Evolutionary conservation across 2,113 vertebrate species (phyloP), one percentile per base, ranked within the genome.

Genomic region (Vireo altiloquus): DNA sequence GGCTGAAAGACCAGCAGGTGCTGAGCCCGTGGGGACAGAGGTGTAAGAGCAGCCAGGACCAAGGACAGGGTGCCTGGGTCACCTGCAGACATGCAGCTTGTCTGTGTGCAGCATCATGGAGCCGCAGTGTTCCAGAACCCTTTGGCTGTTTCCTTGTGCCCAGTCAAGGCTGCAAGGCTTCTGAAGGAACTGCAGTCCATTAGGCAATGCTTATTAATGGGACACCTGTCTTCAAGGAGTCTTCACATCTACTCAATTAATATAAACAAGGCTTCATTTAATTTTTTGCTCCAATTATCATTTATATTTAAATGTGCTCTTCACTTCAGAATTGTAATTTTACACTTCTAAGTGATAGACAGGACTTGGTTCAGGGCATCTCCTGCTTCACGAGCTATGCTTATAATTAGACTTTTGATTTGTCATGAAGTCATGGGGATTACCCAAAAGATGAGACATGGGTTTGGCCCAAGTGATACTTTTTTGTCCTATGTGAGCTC

Each of bases 81-180:
- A 77, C 10, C 40, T 12, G 23, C 44, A 47, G 66, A 50, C 39
- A 68, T 0, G 0, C 53, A 60, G 39, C 33, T 63, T 47, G 16
- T 30, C 78, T 33, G n/a, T 4, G 39, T 31, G 39, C 65, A 61
- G 50, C 79, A 54, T 13, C 3, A 0, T 0, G 2, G 66, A 80
- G 56, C 56, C 0, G 1, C 27, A 19, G 30, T 1, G 0, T 4
- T 40, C 37, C 71, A 40, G 81, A 91, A 77, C 7, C 16, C 76
- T 52, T 50, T 19, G 23, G 30, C 7, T 40, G 24, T 18, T 74
- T 61, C 54, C 59, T 74, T 6, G 1, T n/a, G 63, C 22, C 2
- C 3, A 27, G 24, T 53, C 5, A 15, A 65, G n/a, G 12, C 40
- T 47, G 25, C 0, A 2, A 69, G 31, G 9, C 7, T 81, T 37